A percentile compares a stretch with the other conserved stretches of the same genome.
Evolutionary conservation across 2,113 vertebrate genomes (phyloP).

Genomic region (Tetrax tetrax): DNA sequence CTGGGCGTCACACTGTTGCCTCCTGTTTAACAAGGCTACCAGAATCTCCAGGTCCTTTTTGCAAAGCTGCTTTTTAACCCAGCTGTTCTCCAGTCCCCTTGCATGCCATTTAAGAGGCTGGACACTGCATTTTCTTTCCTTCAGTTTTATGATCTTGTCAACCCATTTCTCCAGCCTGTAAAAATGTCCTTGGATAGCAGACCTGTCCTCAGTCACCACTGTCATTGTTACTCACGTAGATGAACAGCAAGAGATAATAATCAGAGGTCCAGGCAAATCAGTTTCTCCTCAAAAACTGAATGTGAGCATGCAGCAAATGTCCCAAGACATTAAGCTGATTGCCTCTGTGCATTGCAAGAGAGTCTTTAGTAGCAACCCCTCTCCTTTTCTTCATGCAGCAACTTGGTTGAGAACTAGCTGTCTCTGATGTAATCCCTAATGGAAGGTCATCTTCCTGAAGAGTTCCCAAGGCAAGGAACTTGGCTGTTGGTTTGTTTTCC

Average conservation of each 20-base stretch:
- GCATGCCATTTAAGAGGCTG: not conserved
- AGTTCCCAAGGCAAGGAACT: not conserved
- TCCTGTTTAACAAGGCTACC: not conserved
- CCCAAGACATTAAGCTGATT: not conserved
- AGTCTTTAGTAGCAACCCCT: not conserved
- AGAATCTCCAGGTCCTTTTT: not conserved
- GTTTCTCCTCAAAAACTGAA: not conserved
- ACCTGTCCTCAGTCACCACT: not conserved
- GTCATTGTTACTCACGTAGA: not conserved
- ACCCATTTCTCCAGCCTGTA: not conserved
- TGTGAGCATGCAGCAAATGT: not conserved
- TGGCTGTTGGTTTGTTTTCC: not conserved
- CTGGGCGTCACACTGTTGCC: too few species aligned
- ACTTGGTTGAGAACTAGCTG: not conserved
- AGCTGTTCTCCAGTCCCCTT: not conserved
- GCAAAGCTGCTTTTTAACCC: not conserved
- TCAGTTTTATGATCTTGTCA: not conserved
- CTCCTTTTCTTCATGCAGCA: not conserved
- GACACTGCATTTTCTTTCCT: not conserved
- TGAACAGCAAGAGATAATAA: not conserved
- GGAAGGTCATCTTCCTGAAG: not conserved
- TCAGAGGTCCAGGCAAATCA: not conserved
- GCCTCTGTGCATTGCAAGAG: not conserved
- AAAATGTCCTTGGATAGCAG: not conserved
- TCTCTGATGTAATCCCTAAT: not conserved